Evolutionary conservation across 2,113 vertebrate species (phyloP), one percentile per base, ranked within the genome.

Genomic region (Phylloscopus whistleri): DNA sequence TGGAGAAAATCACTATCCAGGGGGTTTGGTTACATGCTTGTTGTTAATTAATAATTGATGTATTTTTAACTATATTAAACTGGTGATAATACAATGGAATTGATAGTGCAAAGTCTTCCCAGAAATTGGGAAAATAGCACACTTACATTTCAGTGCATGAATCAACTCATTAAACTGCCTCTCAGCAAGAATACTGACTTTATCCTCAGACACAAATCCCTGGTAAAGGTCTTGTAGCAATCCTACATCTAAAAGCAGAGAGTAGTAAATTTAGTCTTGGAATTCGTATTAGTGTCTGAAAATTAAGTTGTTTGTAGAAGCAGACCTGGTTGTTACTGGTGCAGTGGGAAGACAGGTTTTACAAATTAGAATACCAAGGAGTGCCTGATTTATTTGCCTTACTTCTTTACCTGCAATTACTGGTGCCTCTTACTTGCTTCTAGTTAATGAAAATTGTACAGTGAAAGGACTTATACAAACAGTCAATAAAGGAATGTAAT

Each of bases 91-190:
- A 46, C 69, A 59, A 58, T 15, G 43, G 48, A 67, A 70, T 21
- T 35, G 35, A 31, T 2, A 53, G 27, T 11, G 52, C 14, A 9
- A 22, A 58, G 16, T 33, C 24, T 18, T 68, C 39, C 55, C 59
- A 51, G 30, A 66, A 80, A 68, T 0, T 19, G 18, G 16, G 33
- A 28, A 69, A 78, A 33, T 20, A 51, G 16, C 49, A 82, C 67
- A 97, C 99, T 98, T 97, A 99, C 99, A 99, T 92, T 95, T 98
- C 97, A 99, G 98, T 21, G 99, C 98, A 5, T 98, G 98, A 88
- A 95, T 96, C 60, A 99, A 96, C 94, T 98, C 98, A 27, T 96
- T 97, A 68, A 95, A 97, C 82, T 99, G 99, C 73, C 95, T 97
- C 43, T 98, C 96, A 86, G 97, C 97, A 74, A 99, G 98, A 84